Conservation (phyloP, 2,797 vertebrate genomes). For the Poliocrania exsul region DNA sequence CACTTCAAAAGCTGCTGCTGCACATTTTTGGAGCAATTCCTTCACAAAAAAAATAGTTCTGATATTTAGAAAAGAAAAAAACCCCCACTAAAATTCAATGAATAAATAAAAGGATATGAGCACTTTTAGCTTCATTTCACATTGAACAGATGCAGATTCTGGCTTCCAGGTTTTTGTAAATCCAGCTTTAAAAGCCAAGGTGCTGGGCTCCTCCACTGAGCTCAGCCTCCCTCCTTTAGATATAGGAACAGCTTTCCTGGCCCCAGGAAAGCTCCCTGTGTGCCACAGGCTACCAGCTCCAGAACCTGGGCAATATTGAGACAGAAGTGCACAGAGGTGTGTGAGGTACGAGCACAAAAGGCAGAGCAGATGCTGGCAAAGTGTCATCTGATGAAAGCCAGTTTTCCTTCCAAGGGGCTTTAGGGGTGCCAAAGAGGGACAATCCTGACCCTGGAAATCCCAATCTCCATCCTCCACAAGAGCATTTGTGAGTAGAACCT, state of each 20-base stretch:
- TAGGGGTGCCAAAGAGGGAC: neutral
- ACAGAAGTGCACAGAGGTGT: neutral
- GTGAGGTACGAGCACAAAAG: neutral
- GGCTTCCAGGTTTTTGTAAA: neutral
- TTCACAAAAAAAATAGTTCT: neutral
- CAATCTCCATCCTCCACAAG: fast-evolving
- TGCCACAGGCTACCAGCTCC: neutral
- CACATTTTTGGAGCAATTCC: neutral
- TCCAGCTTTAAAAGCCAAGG: neutral
- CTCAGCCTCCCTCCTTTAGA: neutral
- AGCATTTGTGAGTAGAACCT: neutral
- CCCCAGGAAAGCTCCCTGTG: neutral
- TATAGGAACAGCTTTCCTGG: neutral
- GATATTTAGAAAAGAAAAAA: neutral
- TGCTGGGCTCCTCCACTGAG: neutral
- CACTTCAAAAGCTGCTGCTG: neutral
- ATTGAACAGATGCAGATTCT: neutral
- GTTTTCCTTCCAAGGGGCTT: neutral
- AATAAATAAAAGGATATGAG: neutral
- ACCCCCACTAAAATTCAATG: neutral
- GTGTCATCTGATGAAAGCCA: neutral
- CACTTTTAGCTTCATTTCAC: neutral
- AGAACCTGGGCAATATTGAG: neutral
- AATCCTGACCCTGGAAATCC: neutral
- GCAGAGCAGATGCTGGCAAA: neutral